A percentile compares a stretch with the other conserved stretches of the same genome.
phyloP scores from a whole-genome alignment of 64 coral and sea anemone species.

The Orbicella faveolata region DNA sequence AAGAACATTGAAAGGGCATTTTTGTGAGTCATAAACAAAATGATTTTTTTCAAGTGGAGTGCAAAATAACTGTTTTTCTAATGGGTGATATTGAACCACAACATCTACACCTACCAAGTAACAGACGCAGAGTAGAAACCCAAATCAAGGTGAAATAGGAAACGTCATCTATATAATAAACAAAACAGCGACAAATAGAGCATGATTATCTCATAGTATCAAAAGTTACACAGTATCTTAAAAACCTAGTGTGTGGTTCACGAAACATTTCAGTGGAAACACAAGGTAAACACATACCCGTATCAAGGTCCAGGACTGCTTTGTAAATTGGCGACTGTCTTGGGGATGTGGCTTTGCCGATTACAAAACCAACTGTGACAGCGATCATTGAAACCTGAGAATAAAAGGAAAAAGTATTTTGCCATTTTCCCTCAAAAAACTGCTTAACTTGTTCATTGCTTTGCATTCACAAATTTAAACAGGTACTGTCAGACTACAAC shows the following conservation, averaged over 20 bases:
- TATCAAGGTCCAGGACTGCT: slow-evolving; percentile 43
- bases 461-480: too few species aligned
- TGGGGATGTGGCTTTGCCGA: slow-evolving; percentile 59
- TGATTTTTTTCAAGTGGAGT: too few species aligned
- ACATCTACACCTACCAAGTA: slow-evolving; percentile 44
- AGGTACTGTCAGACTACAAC: too few species aligned
- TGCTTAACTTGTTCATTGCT: too few species aligned
- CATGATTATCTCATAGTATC: background rate
- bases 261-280: background rate
- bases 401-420: too few species aligned
- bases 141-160: slow-evolving; percentile 58
- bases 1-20: too few species aligned
- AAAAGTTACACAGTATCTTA: background rate
- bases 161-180: slow-evolving; percentile 45
- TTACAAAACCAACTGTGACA: slow-evolving; percentile 65
- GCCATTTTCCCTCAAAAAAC: too few species aligned
- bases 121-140: slow-evolving; percentile 43
- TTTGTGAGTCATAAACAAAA: too few species aligned
- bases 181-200: background rate
- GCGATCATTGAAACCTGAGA: slow-evolving; percentile 54
- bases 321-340: slow-evolving; percentile 56
- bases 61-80: too few species aligned
- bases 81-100: too few species aligned
- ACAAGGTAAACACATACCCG: slow-evolving; percentile 3
- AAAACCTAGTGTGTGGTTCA: background rate